Percentiles rank a stretch among this genome's conserved stretches.
Conservation (phyloP, 1,140 invertebrate genomes). For the Luehdorfia chinensis region DNA sequence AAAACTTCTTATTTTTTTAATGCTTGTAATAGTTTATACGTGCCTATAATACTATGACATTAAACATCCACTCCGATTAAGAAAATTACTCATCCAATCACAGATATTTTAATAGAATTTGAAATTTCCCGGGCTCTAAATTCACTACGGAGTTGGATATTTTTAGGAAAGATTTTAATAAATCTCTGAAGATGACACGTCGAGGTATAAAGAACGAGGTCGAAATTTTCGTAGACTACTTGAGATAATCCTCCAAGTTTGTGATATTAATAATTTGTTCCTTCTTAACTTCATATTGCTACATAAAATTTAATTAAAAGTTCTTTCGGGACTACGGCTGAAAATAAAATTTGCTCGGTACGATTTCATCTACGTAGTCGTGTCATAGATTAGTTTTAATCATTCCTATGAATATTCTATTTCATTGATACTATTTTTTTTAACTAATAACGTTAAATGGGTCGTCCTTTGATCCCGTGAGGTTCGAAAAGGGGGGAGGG, state of each 20-base stretch:
- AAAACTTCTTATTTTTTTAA: too few relatives aligned
- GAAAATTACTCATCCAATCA: too few relatives aligned
- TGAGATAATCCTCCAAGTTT: conserved; percentile 25
- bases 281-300: conserved; percentile 21
- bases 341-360: conserved; percentile 10
- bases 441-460: too few relatives aligned
- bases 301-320: conserved; percentile 25
- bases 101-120: too few relatives aligned
- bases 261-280: conserved; percentile 25
- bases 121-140: too few relatives aligned
- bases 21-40: too few relatives aligned
- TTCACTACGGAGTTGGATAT: background rate
- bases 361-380: background rate
- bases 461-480: too few relatives aligned
- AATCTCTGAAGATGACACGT: conserved; percentile 27
- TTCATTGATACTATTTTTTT: too few relatives aligned
- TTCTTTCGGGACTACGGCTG: conserved; percentile 10
- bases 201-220: conserved; percentile 16
- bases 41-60: too few relatives aligned
- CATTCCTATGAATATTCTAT: background rate
- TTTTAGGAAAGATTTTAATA: conserved; percentile 23
- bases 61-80: too few relatives aligned
- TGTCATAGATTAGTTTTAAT: too few relatives aligned
- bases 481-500: too few relatives aligned
- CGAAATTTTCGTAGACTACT: conserved; percentile 20